Percentiles rank a stretch among this genome's conserved stretches.
Conservation (phyloP, 2,888 invertebrate genomes). For the Bruchidius siliquastri region DNA sequence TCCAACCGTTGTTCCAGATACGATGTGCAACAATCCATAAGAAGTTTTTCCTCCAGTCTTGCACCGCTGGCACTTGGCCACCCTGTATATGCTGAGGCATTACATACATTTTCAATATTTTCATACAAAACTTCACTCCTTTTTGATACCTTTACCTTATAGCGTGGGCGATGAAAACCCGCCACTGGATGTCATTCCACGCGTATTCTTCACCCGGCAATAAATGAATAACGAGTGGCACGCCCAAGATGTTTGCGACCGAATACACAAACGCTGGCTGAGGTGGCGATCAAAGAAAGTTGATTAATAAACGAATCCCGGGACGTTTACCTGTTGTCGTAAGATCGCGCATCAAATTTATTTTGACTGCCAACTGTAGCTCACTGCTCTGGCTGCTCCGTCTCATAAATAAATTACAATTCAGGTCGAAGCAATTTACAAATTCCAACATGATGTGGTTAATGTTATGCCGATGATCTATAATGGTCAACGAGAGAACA, state of each 20-base stretch:
- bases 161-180: neutral
- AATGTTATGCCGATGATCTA: neutral
- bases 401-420: neutral
- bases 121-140: too few species aligned
- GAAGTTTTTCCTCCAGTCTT: too few species aligned
- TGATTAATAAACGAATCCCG: neutral
- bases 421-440: neutral
- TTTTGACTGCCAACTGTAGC: neutral
- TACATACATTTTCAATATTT: too few species aligned
- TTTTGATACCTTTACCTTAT: too few species aligned
- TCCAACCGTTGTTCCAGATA: too few species aligned
- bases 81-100: too few species aligned
- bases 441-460: neutral
- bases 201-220: neutral
- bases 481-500: neutral
- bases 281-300: neutral
- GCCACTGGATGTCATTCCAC: neutral
- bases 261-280: neutral
- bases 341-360: neutral
- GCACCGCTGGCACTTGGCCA: too few species aligned
- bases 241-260: neutral
- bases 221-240: neutral
- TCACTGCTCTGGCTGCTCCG: neutral
- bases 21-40: too few species aligned
- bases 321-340: neutral